Evolutionary conservation across 2,888 invertebrate genomes (phyloP), one percentile per base, ranked within the genome.

Genomic region (Thelaira solivaga): DNA sequence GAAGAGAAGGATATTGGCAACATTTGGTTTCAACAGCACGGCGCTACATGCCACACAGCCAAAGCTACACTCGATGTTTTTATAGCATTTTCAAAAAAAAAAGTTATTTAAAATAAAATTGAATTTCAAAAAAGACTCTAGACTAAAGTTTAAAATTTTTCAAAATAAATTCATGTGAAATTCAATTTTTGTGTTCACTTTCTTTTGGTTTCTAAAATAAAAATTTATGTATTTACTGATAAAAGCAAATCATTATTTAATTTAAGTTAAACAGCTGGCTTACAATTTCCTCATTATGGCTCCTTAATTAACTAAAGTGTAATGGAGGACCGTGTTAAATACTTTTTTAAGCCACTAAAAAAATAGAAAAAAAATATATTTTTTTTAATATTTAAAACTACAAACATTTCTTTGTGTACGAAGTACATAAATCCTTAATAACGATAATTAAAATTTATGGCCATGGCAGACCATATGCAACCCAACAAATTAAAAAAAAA

Each of bases 381-480:
- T n/a, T n/a, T n/a, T n/a, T n/a, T n/a, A n/a, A n/a, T n/a, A n/a
- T n/a, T n/a, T n/a, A n/a, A n/a, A n/a, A n/a, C n/a, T n/a, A n/a
- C n/a, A n/a, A n/a, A 55, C 45, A 53, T 61, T 62, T 53, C 49
- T 47, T 55, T 55, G 10, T 41, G 34, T 41, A 7, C 16, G 47
- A 51, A 74, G 73, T 59, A 62, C 43, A 76, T 71, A 71, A 71
- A 71, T 76, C 76, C 59, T 71, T 65, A 71, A 59, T 64, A 57
- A 64, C n/a, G 51, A 51, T 76, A 76, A 76, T 76, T 76, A 71
- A 71, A 71, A 71, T 71, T 71, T 76, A 76, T 71, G 16, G 22
- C 59, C 20, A 41, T 2, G 34, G 10, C 51, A 36, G 24, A 49
- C 39, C 68, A 41, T 13, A 41, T 65, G 65, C 59, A 10, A 24